Evolutionary conservation across 2,888 invertebrate genomes (phyloP), one percentile per base, ranked within the genome.

Genomic region (Brachypalpus laphriformis): DNA sequence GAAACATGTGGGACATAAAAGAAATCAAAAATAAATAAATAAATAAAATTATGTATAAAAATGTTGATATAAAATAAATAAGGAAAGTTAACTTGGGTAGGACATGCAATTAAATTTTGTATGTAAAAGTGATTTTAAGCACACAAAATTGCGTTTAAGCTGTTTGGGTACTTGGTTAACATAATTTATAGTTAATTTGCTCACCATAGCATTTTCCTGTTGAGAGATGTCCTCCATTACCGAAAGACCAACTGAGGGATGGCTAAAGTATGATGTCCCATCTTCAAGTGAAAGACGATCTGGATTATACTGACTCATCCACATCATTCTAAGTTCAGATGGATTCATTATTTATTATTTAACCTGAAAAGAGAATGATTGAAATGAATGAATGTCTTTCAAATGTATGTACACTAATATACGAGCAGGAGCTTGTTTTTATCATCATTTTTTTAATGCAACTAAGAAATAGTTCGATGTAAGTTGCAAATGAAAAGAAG

Each of bases 291-390:
- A 89, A 57, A 92, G 91, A 66, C 91, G 90, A 75, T 92, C 92
- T 3, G 91, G 91, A 87, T 91, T 91, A 82, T 91, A 92, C 87
- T 91, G 92, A 82, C 94, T 94, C 95, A 95, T 95, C 95, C 95
- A 95, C 89, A 95, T 93, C 93, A 94, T 94, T 88, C 94, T 93
- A 91, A 94, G 92, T 89, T 94, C 94, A 87, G 93, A 76, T 54
- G 88, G 88, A 80, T 89, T 89, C 89, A 83, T 80, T 77, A 3
- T 68, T 47, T 56, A 57, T 5, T 9, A 4, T 8, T 16, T 28
- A n/a, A 25, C 42, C 80, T 80, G 34, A 18, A 61, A 80, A 28
- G 0, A 9, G 5, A 25, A 4, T 25, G 5, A 31, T n/a, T n/a
- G n/a, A n/a, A n/a, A n/a, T n/a, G 8, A 5, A 31, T 4, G 31